A percentile compares a stretch with the other conserved stretches of the same genome.
Evolutionary conservation across 2,113 vertebrate genomes (phyloP).

Genomic region (Vicugna pacos): DNA sequence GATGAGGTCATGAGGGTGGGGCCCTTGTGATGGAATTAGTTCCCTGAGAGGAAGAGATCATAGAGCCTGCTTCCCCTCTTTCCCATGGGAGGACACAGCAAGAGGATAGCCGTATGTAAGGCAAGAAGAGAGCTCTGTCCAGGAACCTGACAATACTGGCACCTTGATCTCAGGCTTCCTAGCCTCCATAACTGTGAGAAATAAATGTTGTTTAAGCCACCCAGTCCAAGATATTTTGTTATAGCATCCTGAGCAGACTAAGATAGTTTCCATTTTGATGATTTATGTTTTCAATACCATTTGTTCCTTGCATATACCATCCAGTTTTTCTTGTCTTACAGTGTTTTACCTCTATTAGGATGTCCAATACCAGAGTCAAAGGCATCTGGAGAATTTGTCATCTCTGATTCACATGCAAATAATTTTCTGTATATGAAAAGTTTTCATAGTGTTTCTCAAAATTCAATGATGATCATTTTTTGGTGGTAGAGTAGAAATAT

Average conservation of each 20-base stretch:
- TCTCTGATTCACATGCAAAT: conserved; percentile 79
- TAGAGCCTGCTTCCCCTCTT: not conserved
- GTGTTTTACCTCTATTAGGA: conserved; percentile 78
- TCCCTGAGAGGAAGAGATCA: not conserved
- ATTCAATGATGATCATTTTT: conserved; percentile 78
- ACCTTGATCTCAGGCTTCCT: too few species aligned
- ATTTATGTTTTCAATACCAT: conserved; percentile 81
- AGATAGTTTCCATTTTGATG: conserved; percentile 32
- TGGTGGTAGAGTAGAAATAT: not conserved
- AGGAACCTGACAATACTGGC: not conserved
- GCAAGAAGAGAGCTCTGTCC: not conserved
- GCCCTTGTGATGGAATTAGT: not conserved
- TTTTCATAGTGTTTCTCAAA: conserved; percentile 84
- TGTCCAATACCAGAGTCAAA: conserved; percentile 76
- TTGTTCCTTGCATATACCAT: conserved; percentile 83
- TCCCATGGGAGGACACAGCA: not conserved
- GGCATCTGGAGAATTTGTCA: conserved; percentile 82
- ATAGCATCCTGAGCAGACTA: not conserved
- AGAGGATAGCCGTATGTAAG: not conserved
- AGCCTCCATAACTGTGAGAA: too few species aligned
- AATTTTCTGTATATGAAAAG: conserved; percentile 75
- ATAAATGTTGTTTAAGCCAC: not conserved
- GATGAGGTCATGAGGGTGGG: not conserved
- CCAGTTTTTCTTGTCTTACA: conserved; percentile 82
- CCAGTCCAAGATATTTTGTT: not conserved